These are phyloP conservation scores for Hystrix cristata DNA, from an alignment of 2,113 vertebrate genomes.

Conservation along the genomic window DNA sequence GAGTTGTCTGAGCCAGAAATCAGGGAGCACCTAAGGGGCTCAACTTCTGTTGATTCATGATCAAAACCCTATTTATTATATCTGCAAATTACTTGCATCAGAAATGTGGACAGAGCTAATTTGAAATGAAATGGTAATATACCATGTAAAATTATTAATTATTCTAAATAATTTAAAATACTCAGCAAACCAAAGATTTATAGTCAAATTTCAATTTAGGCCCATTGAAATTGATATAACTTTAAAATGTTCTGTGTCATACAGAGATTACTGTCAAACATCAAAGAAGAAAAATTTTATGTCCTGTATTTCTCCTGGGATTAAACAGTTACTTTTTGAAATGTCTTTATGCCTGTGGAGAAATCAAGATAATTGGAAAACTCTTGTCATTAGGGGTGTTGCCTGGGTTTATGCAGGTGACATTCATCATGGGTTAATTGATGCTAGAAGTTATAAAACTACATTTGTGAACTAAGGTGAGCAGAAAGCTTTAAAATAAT, in stretches of 20 bases:
- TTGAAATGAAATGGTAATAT: conserved; percentile 20
- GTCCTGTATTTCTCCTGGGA: not conserved
- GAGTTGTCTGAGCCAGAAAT: not conserved
- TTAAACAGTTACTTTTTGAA: not conserved
- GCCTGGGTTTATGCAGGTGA: conserved; percentile 21
- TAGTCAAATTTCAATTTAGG: not conserved
- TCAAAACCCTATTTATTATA: not conserved
- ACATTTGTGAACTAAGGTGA: not conserved
- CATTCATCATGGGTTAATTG: not conserved
- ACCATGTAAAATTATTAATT: not conserved
- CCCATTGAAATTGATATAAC: not conserved
- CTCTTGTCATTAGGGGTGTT: not conserved
- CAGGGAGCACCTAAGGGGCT: not conserved
- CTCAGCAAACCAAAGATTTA: not conserved
- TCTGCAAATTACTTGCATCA: not conserved
- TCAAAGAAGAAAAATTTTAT: not conserved
- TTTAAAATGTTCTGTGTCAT: not conserved
- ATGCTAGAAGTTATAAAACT: not conserved
- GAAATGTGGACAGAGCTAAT: not conserved
- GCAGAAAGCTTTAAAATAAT: not conserved
- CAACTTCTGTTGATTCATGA: not conserved
- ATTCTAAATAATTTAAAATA: not conserved
- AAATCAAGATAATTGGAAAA: not conserved
- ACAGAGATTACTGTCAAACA: not conserved
- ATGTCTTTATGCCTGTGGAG: not conserved